Base-by-base conservation (phyloP, 1,140 invertebrate species). In the Limonius californicus region DNA sequence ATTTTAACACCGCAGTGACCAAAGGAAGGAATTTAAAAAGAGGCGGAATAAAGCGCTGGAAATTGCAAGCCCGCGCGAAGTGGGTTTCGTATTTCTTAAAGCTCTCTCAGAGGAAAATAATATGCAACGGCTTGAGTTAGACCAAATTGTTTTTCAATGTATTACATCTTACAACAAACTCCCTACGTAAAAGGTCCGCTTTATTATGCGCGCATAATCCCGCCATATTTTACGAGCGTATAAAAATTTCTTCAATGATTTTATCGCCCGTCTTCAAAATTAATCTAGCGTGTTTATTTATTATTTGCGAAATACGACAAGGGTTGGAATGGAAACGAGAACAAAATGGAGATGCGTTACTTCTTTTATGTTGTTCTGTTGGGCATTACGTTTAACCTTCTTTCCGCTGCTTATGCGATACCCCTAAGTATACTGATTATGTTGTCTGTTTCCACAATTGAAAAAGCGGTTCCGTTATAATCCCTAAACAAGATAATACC, bases 191-290 rank as follows among this genome's bases (percentile, higher is more conserved):
- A 50, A 18, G 45, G 45, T 27, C 21, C 54, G n/a, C 54, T 55
- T 57, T 57, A 57, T 57, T 20, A 20, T 30, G 39, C 23, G 56
- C n/a, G 23, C 30, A 42, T 57, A 57, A 57, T 57, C 56, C 56
- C 3, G 6, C 30, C 30, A 20, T 43, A 57, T 57, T 57, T 57
- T 57, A 57, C 19, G 39, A 43, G 19, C 56, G 16, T 20, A 42
- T 42, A 57, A 57, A 39, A 57, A 23, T 57, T 42, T 57, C 56
- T 55, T 55, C 30, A 55, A 55, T 57, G 23, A 57, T 57, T 57
- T 57, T 57, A 57, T 57, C 56, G 30, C 32, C 32, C 56, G 35
- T 57, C 32, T 39, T 57, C 23, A 43, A 57, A 57, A 57, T 57
- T 57, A 39, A 57, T 57, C 56, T 57, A 43, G 39, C 39, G 23